A percentile compares a stretch with the other conserved stretches of the same genome.
Evolutionary conservation across 2,113 vertebrate genomes (phyloP).

Genomic region (Catagonus wagneri): DNA sequence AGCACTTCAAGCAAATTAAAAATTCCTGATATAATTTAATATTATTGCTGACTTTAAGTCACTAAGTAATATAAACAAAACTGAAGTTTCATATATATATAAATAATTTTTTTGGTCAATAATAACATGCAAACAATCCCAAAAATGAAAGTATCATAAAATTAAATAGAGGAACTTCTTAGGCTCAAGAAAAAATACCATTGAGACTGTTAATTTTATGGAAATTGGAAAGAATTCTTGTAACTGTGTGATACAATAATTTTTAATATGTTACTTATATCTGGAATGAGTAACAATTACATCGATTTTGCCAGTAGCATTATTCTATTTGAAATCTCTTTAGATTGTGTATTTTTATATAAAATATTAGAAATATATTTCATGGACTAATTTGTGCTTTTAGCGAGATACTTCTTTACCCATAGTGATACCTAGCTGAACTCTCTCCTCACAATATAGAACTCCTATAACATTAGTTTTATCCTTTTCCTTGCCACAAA

Average conservation of each 20-base stretch:
- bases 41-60: constrained; percentile 42
- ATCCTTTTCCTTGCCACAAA: not conserved
- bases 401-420: not conserved
- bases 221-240: constrained; percentile 42
- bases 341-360: not conserved
- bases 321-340: not conserved
- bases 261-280: not conserved
- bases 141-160: not conserved
- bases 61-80: constrained; percentile 51
- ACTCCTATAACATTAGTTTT: not conserved
- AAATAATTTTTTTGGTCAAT: constrained; percentile 64
- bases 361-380: not conserved
- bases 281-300: not conserved
- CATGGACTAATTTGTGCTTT: not conserved
- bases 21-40: constrained; percentile 78
- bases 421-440: not conserved
- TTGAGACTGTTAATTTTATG: constrained; percentile 71
- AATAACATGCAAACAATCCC: not conserved
- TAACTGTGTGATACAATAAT: not conserved
- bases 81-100: constrained; percentile 58
- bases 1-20: constrained; percentile 83
- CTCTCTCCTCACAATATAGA: not conserved
- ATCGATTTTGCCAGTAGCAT: not conserved
- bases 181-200: constrained; percentile 62
- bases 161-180: constrained; percentile 48